These are phyloP conservation scores for Geophilus truncorum DNA, from an alignment of 2,888 invertebrate species.

Conservation along the genomic window DNA sequence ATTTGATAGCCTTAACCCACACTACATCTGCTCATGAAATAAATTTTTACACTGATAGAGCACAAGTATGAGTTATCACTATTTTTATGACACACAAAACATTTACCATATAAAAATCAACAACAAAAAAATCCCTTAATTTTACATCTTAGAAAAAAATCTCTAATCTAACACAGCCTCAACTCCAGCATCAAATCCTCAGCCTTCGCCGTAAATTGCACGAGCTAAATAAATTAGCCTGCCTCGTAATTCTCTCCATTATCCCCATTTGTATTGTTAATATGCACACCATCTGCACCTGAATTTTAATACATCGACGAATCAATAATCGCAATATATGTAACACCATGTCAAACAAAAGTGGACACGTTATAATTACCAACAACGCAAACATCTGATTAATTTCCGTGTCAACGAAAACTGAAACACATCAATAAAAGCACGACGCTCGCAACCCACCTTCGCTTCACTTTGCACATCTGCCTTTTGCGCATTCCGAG, in stretches of 20 bases:
- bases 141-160: no score
- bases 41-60: not conserved
- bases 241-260: not conserved
- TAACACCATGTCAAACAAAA: not conserved
- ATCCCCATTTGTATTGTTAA: not conserved
- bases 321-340: not conserved
- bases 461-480: not conserved
- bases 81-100: not conserved
- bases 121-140: no score
- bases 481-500: not conserved
- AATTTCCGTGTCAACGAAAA: not conserved
- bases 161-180: not conserved
- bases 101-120: not conserved
- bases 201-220: not conserved
- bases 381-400: not conserved
- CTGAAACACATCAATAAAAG: not conserved
- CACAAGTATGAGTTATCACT: not conserved
- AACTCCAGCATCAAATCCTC: not conserved
- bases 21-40: not conserved
- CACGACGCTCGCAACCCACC: no score
- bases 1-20: not conserved
- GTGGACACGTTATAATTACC: not conserved
- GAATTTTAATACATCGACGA: not conserved
- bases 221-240: not conserved
- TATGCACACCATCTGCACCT: not conserved